phyloP scores from a whole-genome alignment of 2,888 invertebrate genomes.

The Heliconius erato region DNA sequence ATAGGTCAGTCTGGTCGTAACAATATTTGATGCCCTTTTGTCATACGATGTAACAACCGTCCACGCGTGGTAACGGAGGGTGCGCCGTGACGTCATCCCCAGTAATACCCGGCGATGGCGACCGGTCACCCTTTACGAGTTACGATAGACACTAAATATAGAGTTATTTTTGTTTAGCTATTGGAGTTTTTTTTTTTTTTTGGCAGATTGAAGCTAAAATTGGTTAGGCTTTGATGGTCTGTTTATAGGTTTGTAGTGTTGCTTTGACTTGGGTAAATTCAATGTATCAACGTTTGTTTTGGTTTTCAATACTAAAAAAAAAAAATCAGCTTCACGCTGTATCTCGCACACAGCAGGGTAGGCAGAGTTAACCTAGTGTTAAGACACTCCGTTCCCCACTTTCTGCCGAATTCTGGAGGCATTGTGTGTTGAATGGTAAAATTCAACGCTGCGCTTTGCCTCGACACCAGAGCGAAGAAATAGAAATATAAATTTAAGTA shows the following conservation, averaged over 20 bases:
- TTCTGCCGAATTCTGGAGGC: too few species aligned
- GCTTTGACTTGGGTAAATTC: too few species aligned
- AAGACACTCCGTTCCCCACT: too few species aligned
- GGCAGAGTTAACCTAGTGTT: too few species aligned
- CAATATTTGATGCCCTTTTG: constrained; percentile 43
- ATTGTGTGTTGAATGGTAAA: too few species aligned
- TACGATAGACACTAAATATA: constrained; percentile 34
- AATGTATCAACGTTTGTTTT: too few species aligned
- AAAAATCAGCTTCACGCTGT: too few species aligned
- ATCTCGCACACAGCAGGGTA: too few species aligned
- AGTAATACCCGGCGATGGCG: constrained; percentile 34
- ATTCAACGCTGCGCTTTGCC: too few species aligned
- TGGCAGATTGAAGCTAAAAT: neutral
- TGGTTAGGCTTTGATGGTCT: neutral
- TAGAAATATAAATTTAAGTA: too few species aligned
- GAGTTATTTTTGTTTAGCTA: constrained; percentile 3
- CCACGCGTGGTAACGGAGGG: constrained; percentile 45
- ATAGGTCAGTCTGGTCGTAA: constrained; percentile 34
- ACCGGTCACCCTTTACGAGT: constrained; percentile 32
- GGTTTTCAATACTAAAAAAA: too few species aligned
- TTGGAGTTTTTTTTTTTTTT: constrained; percentile 45
- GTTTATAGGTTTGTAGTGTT: neutral
- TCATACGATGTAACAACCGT: constrained; percentile 35
- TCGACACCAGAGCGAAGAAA: too few species aligned
- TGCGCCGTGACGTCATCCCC: constrained; percentile 45